Conservation (phyloP, 2,888 invertebrate species). For the Nomada flava region DNA sequence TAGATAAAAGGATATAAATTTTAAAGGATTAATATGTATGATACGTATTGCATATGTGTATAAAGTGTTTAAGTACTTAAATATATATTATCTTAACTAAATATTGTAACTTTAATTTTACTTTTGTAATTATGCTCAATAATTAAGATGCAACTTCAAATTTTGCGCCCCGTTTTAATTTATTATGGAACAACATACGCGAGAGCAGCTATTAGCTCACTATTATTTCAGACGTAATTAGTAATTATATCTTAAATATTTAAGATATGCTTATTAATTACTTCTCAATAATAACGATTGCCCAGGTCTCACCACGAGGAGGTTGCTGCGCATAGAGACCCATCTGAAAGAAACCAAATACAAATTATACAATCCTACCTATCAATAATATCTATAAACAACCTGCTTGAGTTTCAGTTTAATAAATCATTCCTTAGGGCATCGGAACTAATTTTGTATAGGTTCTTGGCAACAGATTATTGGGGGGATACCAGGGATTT, state of each 20-base stretch:
- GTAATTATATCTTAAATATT: not conserved
- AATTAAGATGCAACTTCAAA: not conserved
- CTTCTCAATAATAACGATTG: conserved; percentile 4
- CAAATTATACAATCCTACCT: too few relatives aligned
- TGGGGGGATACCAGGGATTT: too few relatives aligned
- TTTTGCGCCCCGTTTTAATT: not conserved
- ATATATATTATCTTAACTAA: conserved; percentile 30
- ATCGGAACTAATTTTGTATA: too few relatives aligned
- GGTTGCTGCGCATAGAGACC: not conserved
- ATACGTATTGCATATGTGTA: conserved; percentile 11
- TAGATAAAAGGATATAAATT: not conserved
- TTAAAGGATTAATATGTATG: not conserved
- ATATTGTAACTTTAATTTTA: not conserved
- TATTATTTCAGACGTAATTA: conserved; percentile 8
- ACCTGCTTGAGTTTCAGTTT: too few relatives aligned
- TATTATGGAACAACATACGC: not conserved
- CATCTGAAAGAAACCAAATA: too few relatives aligned
- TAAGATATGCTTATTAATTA: not conserved
- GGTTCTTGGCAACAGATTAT: too few relatives aligned
- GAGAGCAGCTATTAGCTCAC: not conserved
- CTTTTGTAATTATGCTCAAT: conserved; percentile 3
- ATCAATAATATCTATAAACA: too few relatives aligned
- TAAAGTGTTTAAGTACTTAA: conserved; percentile 56
- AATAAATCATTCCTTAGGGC: too few relatives aligned
- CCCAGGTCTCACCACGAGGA: conserved; percentile 7